Evolutionary conservation across 2,888 invertebrate genomes (phyloP).

Genomic region (Eupithecia centaureata): DNA sequence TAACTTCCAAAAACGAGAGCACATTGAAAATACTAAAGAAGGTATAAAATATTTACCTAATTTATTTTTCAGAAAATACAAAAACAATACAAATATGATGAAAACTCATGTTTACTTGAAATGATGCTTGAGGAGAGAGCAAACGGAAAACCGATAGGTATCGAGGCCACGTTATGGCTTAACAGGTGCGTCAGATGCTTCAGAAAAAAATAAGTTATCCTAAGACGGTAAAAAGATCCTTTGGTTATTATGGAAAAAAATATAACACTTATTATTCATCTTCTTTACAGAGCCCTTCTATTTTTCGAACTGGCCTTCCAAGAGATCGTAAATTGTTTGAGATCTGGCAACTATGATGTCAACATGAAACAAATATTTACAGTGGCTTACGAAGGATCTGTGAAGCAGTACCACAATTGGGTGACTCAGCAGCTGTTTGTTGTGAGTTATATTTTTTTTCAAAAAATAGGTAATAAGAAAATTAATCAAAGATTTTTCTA

Average conservation of each 20-base stretch:
- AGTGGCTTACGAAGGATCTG: slow-evolving; percentile 87
- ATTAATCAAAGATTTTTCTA: background rate
- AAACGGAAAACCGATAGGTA: slow-evolving; percentile 77
- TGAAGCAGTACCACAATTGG: slow-evolving; percentile 91
- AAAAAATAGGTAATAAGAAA: no score
- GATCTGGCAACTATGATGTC: slow-evolving; percentile 74
- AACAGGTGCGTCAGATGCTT: slow-evolving; percentile 74
- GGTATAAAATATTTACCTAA: background rate
- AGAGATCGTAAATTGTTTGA: slow-evolving; percentile 79
- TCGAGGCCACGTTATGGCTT: slow-evolving; percentile 89
- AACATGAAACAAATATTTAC: slow-evolving; percentile 86
- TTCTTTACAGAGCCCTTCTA: slow-evolving; percentile 82
- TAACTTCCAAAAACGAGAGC: background rate
- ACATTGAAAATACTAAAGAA: background rate
- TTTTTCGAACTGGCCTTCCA: slow-evolving; percentile 85
- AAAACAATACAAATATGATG: slow-evolving; percentile 80
- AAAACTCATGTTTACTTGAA: slow-evolving; percentile 85
- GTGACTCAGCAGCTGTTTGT: slow-evolving; percentile 89
- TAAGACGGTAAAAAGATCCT: background rate
- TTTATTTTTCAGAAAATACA: slow-evolving; percentile 84
- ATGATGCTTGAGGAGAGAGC: slow-evolving; percentile 86
- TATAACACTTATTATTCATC: slow-evolving; percentile 5
- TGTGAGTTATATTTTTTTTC: slow-evolving; percentile 73
- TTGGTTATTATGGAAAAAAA: background rate
- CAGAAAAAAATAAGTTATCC: background rate